These are phyloP conservation scores for Netelia inedita DNA, from an alignment of 2,888 invertebrate species.

Conservation along the genomic window DNA sequence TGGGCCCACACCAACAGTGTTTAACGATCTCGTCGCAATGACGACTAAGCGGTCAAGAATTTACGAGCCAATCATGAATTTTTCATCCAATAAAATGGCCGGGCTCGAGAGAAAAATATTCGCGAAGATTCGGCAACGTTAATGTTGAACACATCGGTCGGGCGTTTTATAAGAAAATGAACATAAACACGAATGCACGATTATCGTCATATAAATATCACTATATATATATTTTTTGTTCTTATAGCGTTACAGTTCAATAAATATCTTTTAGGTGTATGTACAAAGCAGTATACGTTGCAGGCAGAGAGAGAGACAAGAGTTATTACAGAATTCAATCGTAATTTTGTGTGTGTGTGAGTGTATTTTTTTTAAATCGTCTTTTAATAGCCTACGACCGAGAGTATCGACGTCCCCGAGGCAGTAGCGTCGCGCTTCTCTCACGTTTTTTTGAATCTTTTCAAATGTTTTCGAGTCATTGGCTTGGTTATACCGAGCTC, in stretches of 20 bases:
- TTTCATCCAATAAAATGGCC: constrained; percentile 14
- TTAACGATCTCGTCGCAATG: constrained; percentile 73
- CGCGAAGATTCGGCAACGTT: constrained; percentile 27
- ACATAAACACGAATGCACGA: constrained; percentile 53
- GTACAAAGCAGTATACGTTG: constrained; percentile 77
- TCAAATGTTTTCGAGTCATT: neutral
- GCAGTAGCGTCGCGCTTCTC: neutral
- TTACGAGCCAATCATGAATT: constrained; percentile 69
- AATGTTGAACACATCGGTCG: constrained; percentile 19
- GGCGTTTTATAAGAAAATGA: constrained; percentile 13
- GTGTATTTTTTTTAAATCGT: neutral
- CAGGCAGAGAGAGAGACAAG: constrained; percentile 43
- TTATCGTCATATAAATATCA: constrained; percentile 82
- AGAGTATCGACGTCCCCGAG: constrained; percentile 41
- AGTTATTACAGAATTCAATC: constrained; percentile 55
- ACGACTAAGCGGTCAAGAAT: constrained; percentile 69
- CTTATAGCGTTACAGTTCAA: constrained; percentile 83
- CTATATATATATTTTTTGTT: constrained; percentile 79
- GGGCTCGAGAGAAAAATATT: neutral
- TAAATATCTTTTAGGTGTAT: constrained; percentile 83
- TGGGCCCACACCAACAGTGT: constrained; percentile 62
- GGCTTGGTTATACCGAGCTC: constrained; percentile 21
- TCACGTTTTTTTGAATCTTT: constrained; percentile 17
- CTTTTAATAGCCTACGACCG: constrained; percentile 56
- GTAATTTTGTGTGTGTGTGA: neutral